Evolutionary conservation across 2,797 vertebrate species (phyloP), one percentile per base, ranked within the genome.

Genomic region (Gallirallus australis): DNA sequence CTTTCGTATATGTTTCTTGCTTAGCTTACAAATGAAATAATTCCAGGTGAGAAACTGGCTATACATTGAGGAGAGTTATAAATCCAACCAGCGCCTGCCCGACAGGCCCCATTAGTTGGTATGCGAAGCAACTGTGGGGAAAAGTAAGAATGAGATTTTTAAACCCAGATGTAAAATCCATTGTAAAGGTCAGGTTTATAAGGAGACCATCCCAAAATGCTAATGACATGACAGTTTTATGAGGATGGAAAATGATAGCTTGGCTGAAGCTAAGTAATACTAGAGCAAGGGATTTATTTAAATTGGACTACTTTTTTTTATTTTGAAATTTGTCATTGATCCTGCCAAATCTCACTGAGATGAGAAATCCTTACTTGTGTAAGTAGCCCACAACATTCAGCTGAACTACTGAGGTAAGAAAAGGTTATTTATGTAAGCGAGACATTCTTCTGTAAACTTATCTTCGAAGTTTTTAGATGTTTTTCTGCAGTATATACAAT

Each of bases 181-280:
- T 70, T 86, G 56, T 81, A 96, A 97, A 94, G 84, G 69, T 95
- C 93, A 93, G 61, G 68, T 89, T 96, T 92, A 96, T 91, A 80
- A 95, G 79, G 52, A 94, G 93, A 65, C 61, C 60, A 56, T 90
- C 82, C 75, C 92, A 72, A 78, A 89, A 82, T 1, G 7, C 35
- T 89, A 91, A 95, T 93, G 95, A 95, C 86, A 59, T 91, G 91
- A 94, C 86, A 93, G 61, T 96, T 96, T 90, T 60, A 82, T 77
- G 88, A 94, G 77, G 60, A 50, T 88, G 93, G 80, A 92, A 92
- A 95, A 68, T 50, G 89, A 96, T 95, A 95, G 86, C 93, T 94
- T 92, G 94, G 95, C 86, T 93, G 82, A 93, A 95, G 70, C 40
- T 0, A 23, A 82, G 95, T 93, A 96, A 95, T 65, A 94, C 25